These are phyloP conservation scores for Phaonia tiefii DNA, from an alignment of 2,888 invertebrate genomes.

Conservation along the genomic window DNA sequence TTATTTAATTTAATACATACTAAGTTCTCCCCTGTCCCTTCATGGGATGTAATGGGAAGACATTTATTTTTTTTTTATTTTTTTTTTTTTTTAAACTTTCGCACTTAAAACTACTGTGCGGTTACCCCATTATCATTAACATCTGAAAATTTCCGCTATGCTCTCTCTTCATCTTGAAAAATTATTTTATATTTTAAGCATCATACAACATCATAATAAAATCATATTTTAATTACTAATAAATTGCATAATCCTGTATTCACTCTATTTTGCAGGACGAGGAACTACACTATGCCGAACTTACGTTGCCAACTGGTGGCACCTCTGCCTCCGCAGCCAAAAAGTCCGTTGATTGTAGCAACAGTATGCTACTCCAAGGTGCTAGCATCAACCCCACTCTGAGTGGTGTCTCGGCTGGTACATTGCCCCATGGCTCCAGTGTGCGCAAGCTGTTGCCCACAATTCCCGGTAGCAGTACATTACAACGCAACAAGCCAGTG, in stretches of 20 bases:
- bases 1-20: too few relatives aligned
- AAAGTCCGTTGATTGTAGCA: slow-evolving; percentile 73
- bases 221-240: slow-evolving; percentile 43
- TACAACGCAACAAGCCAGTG: slow-evolving; percentile 76
- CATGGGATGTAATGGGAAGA: too few relatives aligned
- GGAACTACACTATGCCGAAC: slow-evolving; percentile 80
- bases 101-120: not conserved
- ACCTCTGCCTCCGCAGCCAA: slow-evolving; percentile 65
- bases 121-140: not conserved
- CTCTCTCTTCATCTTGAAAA: too few relatives aligned
- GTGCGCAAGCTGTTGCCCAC: slow-evolving; percentile 77
- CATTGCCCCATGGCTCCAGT: slow-evolving; percentile 76
- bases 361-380: slow-evolving; percentile 70
- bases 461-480: slow-evolving; percentile 76
- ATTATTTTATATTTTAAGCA: not conserved
- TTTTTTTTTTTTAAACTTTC: too few relatives aligned
- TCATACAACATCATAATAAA: slow-evolving; percentile 44
- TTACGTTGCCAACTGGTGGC: slow-evolving; percentile 74
- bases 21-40: too few relatives aligned
- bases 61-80: too few relatives aligned
- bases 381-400: slow-evolving; percentile 69
- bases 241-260: slow-evolving; percentile 38
- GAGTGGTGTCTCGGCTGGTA: slow-evolving; percentile 67
- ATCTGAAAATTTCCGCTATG: too few relatives aligned
- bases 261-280: slow-evolving; percentile 75